Evolutionary conservation across 2,797 vertebrate species (phyloP), one percentile per base, ranked within the genome.

Genomic region (Phalanger gymnotis): DNA sequence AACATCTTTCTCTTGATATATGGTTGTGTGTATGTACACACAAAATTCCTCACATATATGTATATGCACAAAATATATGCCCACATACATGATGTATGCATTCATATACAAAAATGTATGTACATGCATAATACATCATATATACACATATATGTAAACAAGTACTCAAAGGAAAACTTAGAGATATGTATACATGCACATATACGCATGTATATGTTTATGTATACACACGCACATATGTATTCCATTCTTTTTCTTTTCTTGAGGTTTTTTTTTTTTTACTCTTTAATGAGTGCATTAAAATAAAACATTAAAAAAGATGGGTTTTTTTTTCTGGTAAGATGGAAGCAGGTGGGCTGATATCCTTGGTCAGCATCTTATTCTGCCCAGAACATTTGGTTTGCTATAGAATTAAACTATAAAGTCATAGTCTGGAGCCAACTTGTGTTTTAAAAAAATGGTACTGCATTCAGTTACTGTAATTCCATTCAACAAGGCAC

Each of bases 401-500:
- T 81, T n/a, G 47, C 47, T 81, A 22, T 81, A 25, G 40, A 81
- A 81, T 47, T 81, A 2, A 47, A 81, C 73, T 47, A 47, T 81
- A 27, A 81, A 81, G 40, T 47, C 22, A 27, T 10, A 81, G 40
- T 81, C 73, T 47, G 40, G 40, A 40, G 47, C 13, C 19, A 81
- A 11, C 1, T 47, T 81, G 7, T 11, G 2, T 27, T 81, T 47
- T 27, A 61, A 40, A 73, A 81, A 81, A 81, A 10, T 25, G 9
- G 6, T 11, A 27, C 73, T 81, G n/a, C 22, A 47, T 81, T 81
- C 66, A 81, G 73, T 54, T 91, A 53, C 54, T 22, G 16, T 40
- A 57, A 54, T 93, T 96, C 95, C 90, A 31, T 87, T 27, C 51
- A 61, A 54, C 55, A 95, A 91, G 95, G 61, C 3, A 34, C 19